Evolutionary conservation across 1,140 invertebrate genomes (phyloP).

Genomic region (Drosophila sucinea): DNA sequence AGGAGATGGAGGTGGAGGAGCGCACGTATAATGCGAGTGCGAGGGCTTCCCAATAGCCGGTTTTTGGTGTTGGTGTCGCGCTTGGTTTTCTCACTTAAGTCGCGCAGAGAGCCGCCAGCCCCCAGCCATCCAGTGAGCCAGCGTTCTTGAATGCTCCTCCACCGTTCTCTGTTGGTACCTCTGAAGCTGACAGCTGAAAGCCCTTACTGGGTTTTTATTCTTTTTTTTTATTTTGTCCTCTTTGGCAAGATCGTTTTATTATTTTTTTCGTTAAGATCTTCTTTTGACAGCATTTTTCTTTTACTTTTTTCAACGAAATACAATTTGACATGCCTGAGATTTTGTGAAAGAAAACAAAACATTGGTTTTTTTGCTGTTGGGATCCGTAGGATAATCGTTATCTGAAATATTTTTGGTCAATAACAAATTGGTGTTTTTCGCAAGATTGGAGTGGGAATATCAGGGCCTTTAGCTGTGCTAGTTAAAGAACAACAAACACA

Average conservation of each 20-base stretch:
- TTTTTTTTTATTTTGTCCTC: conserved; percentile 41
- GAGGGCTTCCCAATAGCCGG: conserved; percentile 58
- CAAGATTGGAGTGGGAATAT: too few species aligned
- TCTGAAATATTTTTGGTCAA: conserved; percentile 9
- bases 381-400: conserved; percentile 5
- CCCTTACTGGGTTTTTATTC: conserved; percentile 30
- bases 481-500: background rate
- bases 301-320: conserved; percentile 42
- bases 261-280: conserved; percentile 69
- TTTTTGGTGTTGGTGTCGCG: conserved; percentile 81
- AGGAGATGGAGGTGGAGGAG: conserved; percentile 1
- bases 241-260: conserved; percentile 64
- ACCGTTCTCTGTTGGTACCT: conserved; percentile 26
- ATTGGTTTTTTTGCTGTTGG: conserved; percentile 35
- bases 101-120: conserved; percentile 27
- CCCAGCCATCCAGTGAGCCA: conserved; percentile 29
- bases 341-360: conserved; percentile 66
- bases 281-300: conserved; percentile 54
- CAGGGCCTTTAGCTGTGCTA: background rate
- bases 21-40: background rate
- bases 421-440: conserved; percentile 5
- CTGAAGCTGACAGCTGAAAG: conserved; percentile 50
- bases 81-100: conserved; percentile 78
- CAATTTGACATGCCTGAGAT: conserved; percentile 78
- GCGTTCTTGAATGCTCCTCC: conserved; percentile 40